phyloP scores from a whole-genome alignment of 2,888 invertebrate species.

The Hyposoter dolosus region DNA sequence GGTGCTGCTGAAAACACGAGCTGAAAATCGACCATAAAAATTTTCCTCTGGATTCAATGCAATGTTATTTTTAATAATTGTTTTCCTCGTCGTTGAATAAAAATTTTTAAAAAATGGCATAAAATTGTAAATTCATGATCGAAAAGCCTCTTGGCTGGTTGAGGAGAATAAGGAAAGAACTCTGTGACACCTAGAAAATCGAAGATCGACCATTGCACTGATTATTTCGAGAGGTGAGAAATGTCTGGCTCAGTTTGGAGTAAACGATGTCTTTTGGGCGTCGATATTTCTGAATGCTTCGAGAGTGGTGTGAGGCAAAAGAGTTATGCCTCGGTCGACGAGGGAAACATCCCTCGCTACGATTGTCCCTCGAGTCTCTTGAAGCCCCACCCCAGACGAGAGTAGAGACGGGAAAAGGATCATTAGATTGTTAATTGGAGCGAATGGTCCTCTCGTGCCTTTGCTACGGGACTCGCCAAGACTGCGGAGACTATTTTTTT shows the following conservation, averaged over 20 bases:
- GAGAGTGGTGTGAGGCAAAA: conserved; percentile 24
- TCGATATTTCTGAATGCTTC: conserved; percentile 30
- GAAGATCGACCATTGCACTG: background rate
- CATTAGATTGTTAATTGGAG: conserved; percentile 70
- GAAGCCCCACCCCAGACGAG: conserved; percentile 37
- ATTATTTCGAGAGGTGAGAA: background rate
- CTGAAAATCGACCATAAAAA: too few species aligned
- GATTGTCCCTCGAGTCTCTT: conserved; percentile 63
- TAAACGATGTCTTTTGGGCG: background rate
- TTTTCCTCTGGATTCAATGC: background rate
- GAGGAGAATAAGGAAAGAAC: background rate
- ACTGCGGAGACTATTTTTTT: conserved; percentile 39
- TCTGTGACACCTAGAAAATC: background rate
- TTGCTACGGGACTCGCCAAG: conserved; percentile 31
- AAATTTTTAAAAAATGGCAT: background rate
- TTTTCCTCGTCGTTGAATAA: background rate
- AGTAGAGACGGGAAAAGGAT: conserved; percentile 64
- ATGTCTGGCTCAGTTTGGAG: background rate
- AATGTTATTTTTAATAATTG: background rate
- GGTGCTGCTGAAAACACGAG: background rate
- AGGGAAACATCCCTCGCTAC: conserved; percentile 53
- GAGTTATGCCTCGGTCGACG: conserved; percentile 44
- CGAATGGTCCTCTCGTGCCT: conserved; percentile 44
- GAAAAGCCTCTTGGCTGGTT: background rate
- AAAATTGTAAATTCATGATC: background rate